Base-by-base conservation (phyloP, 2,797 vertebrate species). In the Enteromius treurensis region DNA sequence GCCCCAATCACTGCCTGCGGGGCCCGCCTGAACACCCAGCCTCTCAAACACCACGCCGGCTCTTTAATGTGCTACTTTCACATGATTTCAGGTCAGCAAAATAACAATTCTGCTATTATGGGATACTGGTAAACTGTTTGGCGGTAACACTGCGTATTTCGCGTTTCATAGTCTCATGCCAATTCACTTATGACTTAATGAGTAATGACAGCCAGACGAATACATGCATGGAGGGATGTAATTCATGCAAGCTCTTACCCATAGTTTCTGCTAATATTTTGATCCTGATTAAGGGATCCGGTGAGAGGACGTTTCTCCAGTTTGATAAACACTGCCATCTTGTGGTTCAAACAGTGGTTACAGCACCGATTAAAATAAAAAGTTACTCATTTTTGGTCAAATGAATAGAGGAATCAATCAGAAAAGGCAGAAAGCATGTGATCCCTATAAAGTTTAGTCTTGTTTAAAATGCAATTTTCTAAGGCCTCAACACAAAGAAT, bases 241-340 rank as follows among this genome's bases (percentile, higher is more conserved):
- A 64, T 62, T 51, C 23, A 70, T 17, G 37, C 53, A 62, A 80
- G 40, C 23, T 80, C 58, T 21, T 23, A 47, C 7, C 8, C 19
- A 3, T 49, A 6, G 40, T 60, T 19, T 62, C 40, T 49, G 13
- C n/a, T 81, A 49, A 71, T 80, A 45, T 34, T 73, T 64, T 10
- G 32, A 49, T 62, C 13, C 32, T 47, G 62, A 49, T 71, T 19
- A 62, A 19, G 2, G 37, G 23, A 60, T 71, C 37, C 40, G 14
- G 45, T 29, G 23, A 34, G 47, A n/a, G 21, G 7, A 15, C 21
- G 1, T 37, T 17, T 70, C n/a, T 37, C n/a, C 71, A 84, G 14
- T 74, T 49, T 74, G 69, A 85, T 78, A 90, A 51, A 55, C 55
- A 89, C 85, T 88, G 89, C 90, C 91, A 90, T 89, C 89, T 90